These are phyloP conservation scores for Acholoe squamosa DNA, from an alignment of 2,888 invertebrate genomes.

Conservation along the genomic window DNA sequence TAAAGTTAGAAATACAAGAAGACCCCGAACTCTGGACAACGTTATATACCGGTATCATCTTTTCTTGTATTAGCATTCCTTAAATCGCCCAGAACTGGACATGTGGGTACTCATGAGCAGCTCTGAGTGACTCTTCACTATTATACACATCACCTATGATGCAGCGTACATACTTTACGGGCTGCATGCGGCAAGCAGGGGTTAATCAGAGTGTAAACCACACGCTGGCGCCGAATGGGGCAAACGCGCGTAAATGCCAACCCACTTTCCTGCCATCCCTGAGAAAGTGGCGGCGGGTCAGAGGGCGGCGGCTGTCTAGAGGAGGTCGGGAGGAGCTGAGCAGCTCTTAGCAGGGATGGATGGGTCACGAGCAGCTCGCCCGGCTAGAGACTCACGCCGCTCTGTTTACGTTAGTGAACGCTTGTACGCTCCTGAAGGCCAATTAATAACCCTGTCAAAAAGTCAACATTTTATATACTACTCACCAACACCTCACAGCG, in stretches of 20 bases:
- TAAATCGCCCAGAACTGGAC: no score
- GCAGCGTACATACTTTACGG: no score
- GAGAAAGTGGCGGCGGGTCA: conserved; percentile 22
- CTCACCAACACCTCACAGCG: not conserved
- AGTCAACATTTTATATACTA: conserved; percentile 40
- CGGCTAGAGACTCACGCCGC: not conserved
- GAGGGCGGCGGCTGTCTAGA: conserved; percentile 33
- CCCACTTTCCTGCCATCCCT: conserved; percentile 29
- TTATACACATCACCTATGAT: no score
- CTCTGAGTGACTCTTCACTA: no score
- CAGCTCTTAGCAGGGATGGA: conserved; percentile 14
- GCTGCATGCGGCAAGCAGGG: not conserved
- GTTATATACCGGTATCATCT: no score
- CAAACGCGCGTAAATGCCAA: conserved; percentile 39
- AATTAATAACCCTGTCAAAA: conserved; percentile 49
- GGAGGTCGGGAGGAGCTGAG: conserved; percentile 16
- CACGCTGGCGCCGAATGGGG: not conserved
- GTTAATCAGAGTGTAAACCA: conserved; percentile 33
- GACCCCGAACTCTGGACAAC: no score
- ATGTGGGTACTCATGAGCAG: no score
- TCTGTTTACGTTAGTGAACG: conserved; percentile 35
- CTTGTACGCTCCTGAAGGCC: not conserved
- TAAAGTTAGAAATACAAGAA: no score
- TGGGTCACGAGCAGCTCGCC: not conserved
- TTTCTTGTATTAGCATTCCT: no score